A percentile compares a stretch with the other conserved stretches of the same genome.
These are phyloP conservation scores for Ctenicera cuprea DNA, from an alignment of 2,888 invertebrate genomes.

Conservation along the genomic window DNA sequence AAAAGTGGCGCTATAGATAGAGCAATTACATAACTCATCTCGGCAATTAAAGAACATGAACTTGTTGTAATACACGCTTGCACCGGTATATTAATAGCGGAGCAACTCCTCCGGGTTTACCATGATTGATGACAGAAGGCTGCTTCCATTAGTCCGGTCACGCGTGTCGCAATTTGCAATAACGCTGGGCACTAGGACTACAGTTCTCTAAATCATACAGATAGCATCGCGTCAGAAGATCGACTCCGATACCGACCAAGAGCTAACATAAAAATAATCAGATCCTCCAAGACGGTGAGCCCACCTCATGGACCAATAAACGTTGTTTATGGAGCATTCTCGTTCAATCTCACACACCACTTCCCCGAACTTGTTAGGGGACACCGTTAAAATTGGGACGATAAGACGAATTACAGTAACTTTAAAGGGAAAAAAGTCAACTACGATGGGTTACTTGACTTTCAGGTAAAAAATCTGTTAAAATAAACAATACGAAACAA, in stretches of 20 bases:
- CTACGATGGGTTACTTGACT: too few species aligned
- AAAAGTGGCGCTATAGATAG: conserved; percentile 34
- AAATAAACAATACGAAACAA: too few species aligned
- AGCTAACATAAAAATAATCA: conserved; percentile 14
- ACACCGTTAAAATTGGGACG: neutral
- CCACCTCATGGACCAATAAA: conserved; percentile 22
- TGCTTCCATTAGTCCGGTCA: conserved; percentile 44
- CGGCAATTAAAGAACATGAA: conserved; percentile 45
- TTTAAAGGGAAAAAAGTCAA: too few species aligned
- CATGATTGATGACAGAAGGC: conserved; percentile 36
- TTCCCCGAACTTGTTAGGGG: neutral
- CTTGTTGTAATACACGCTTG: conserved; percentile 43
- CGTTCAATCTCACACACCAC: conserved; percentile 3
- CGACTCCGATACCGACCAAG: conserved; percentile 11
- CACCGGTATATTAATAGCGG: conserved; percentile 44
- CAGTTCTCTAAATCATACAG: conserved; percentile 21
- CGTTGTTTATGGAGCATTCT: conserved; percentile 20
- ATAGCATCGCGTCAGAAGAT: conserved; percentile 16
- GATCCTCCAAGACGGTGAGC: conserved; percentile 5
- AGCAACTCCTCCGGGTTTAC: conserved; percentile 34
- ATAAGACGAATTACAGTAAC: neutral
- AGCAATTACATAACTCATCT: conserved; percentile 47
- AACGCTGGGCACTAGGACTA: conserved; percentile 24
- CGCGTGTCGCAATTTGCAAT: conserved; percentile 44
- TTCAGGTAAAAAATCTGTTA: too few species aligned